These are phyloP conservation scores for Kuschelorhynchus macadamiae DNA, from an alignment of 2,888 invertebrate genomes.

Conservation along the genomic window DNA sequence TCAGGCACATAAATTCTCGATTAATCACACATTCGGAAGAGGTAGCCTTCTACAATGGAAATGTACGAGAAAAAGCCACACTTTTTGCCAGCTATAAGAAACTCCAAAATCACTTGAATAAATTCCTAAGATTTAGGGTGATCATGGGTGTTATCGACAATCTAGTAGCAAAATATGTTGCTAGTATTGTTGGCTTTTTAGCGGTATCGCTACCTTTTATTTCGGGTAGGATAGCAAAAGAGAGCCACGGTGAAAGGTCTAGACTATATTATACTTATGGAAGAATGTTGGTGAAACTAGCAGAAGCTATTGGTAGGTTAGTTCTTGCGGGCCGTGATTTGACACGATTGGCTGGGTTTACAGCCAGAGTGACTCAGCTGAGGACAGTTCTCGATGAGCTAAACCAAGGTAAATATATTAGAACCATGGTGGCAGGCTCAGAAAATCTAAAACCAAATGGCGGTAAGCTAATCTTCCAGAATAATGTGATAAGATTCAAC, in stretches of 20 bases:
- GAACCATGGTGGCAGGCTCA: slow-evolving; percentile 76
- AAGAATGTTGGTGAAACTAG: slow-evolving; percentile 94
- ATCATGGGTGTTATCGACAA: slow-evolving; percentile 96
- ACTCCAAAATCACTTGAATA: slow-evolving; percentile 86
- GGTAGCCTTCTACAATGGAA: slow-evolving; percentile 87
- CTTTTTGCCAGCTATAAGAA: slow-evolving; percentile 91
- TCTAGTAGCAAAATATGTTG: slow-evolving; percentile 95
- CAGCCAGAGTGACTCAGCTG: slow-evolving; percentile 92
- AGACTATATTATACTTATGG: slow-evolving; percentile 95
- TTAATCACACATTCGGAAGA: slow-evolving; percentile 98
- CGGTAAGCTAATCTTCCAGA: slow-evolving; percentile 85
- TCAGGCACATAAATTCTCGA: slow-evolving; percentile 94
- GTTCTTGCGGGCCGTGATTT: slow-evolving; percentile 96
- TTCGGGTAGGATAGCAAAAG: slow-evolving; percentile 75
- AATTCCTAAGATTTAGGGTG: slow-evolving; percentile 90
- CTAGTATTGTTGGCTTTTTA: slow-evolving; percentile 96
- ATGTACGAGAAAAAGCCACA: slow-evolving; percentile 89
- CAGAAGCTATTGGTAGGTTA: slow-evolving; percentile 96
- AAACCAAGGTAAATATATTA: slow-evolving; percentile 80
- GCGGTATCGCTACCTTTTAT: slow-evolving; percentile 97
- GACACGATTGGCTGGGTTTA: slow-evolving; percentile 94
- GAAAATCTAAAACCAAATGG: slow-evolving; percentile 75
- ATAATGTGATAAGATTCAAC: slow-evolving; percentile 93
- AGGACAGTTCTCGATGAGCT: slow-evolving; percentile 87
- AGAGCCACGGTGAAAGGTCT: slow-evolving; percentile 77